Conservation (phyloP, 1,140 invertebrate genomes). For the Drosophila setifemur region DNA sequence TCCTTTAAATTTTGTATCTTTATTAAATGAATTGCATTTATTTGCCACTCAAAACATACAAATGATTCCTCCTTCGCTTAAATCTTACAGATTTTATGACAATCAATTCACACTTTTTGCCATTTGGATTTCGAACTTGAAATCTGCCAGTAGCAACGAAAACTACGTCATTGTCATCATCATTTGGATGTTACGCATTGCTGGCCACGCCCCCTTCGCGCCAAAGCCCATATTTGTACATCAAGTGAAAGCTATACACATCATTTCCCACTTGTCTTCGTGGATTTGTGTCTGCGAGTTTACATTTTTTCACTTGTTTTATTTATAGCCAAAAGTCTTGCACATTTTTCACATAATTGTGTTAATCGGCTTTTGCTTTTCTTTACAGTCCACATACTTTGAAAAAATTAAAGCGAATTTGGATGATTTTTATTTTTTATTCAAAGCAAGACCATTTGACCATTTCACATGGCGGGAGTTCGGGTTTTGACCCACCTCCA, state of each 20-base stretch:
- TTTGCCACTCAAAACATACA: background rate
- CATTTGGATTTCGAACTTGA: slow-evolving; percentile 13
- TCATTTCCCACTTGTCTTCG: slow-evolving; percentile 51
- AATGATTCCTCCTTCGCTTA: slow-evolving; percentile 16
- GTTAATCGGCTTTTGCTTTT: slow-evolving; percentile 57
- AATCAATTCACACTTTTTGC: slow-evolving; percentile 30
- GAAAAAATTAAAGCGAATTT: slow-evolving; percentile 53
- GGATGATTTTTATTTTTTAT: slow-evolving; percentile 7
- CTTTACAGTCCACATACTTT: slow-evolving; percentile 12
- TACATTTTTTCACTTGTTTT: slow-evolving; percentile 41
- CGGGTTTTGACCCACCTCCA: too few relatives aligned
- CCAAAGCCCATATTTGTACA: slow-evolving; percentile 58
- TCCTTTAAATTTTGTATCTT: too few relatives aligned
- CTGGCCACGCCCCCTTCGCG: slow-evolving; percentile 42
- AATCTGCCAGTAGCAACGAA: slow-evolving; percentile 16
- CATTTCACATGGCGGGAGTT: slow-evolving; percentile 63
- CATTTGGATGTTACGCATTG: slow-evolving; percentile 55
- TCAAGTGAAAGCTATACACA: slow-evolving; percentile 73
- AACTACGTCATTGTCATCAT: slow-evolving; percentile 50
- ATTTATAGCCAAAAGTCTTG: slow-evolving; percentile 58
- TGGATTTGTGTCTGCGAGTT: background rate
- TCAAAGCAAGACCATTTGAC: slow-evolving; percentile 36
- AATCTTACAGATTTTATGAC: slow-evolving; percentile 19
- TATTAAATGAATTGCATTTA: background rate
- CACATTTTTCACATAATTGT: slow-evolving; percentile 75